phyloP scores from a whole-genome alignment of 2,797 vertebrate genomes.

The Lepilemur septentrionalis region DNA sequence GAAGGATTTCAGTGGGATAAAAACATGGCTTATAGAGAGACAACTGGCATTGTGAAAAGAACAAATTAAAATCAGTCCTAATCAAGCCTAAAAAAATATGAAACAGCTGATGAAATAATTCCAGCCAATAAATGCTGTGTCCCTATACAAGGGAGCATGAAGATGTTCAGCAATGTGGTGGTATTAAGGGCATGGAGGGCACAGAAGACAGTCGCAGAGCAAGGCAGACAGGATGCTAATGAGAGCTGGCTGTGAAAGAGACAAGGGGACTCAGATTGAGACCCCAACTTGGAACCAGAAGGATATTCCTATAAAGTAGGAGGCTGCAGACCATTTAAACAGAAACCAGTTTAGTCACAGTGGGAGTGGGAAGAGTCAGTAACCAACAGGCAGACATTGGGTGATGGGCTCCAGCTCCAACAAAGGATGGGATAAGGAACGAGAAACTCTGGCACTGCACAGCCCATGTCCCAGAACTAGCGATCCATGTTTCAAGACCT shows the following conservation, averaged over 20 bases:
- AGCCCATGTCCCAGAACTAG: not conserved
- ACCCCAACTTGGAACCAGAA: not conserved
- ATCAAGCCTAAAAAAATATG: not conserved
- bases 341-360: not conserved
- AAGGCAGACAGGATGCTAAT: not conserved
- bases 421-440: no score
- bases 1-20: not conserved
- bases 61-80: not conserved
- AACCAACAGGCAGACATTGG: not conserved
- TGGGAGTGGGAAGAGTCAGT: not conserved
- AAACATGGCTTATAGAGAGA: fast-evolving
- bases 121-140: not conserved
- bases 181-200: not conserved
- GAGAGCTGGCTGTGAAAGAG: not conserved
- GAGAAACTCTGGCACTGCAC: no score
- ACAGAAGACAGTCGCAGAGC: not conserved
- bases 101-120: not conserved
- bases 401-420: not conserved
- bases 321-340: not conserved
- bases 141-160: not conserved
- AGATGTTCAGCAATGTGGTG: not conserved
- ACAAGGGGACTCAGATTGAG: not conserved
- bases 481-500: not conserved
- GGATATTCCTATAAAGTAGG: fast-evolving
- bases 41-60: not conserved